phyloP scores from a whole-genome alignment of 2,113 vertebrate genomes.

The Dascyllus trimaculatus region DNA sequence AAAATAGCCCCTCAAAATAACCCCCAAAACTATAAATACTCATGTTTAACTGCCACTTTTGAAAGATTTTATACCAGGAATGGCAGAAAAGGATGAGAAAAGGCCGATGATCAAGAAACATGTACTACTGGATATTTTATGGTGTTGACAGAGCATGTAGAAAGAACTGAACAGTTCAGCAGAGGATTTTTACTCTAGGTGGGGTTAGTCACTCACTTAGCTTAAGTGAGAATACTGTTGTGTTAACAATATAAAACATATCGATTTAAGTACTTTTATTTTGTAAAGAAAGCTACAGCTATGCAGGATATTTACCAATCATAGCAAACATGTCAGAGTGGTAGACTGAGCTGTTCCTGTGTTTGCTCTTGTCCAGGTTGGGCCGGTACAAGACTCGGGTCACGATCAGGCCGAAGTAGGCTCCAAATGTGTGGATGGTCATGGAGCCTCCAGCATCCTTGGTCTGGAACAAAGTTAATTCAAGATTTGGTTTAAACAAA shows the following conservation, averaged over 20 bases:
- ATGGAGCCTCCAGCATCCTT: conserved; percentile 92
- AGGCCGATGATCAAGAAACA: no score
- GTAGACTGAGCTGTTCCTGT: conserved; percentile 83
- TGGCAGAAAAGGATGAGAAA: background rate
- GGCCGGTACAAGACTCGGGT: conserved; percentile 88
- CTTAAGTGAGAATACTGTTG: no score
- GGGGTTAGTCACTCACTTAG: no score
- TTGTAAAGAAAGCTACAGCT: background rate
- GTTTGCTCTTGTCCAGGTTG: conserved; percentile 80
- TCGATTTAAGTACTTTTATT: no score
- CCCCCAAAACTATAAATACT: no score
- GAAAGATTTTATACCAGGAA: no score
- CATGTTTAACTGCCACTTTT: no score
- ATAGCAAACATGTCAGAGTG: conserved; percentile 90
- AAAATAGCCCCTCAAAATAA: background rate
- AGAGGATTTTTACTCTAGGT: no score
- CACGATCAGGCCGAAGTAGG: conserved; percentile 92
- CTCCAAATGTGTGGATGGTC: conserved; percentile 94
- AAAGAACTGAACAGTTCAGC: no score
- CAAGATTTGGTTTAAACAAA: background rate
- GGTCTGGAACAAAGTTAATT: conserved; percentile 78
- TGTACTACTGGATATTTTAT: background rate
- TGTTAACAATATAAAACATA: no score
- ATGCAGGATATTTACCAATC: conserved; percentile 84
- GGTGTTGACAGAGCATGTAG: background rate